Base-by-base conservation (phyloP, 37 sponge, comb jelly and placozoan species). In the Petrosia ficiformis region DNA sequence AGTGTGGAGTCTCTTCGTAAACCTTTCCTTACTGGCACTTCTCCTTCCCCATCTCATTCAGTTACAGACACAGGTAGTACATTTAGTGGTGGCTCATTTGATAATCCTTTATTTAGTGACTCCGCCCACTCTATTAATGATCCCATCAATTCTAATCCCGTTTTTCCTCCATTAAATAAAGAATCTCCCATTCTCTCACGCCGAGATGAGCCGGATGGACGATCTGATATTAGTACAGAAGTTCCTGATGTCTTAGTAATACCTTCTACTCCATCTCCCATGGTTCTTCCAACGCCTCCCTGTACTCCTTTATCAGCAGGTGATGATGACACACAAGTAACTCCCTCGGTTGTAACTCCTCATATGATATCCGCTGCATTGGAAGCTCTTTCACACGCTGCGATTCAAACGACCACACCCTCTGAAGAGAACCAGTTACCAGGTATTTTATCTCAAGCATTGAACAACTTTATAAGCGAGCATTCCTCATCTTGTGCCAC, bases 131-230 rank as follows among this genome's bases (percentile, higher is more conserved):
- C n/a, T n/a, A n/a, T n/a, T n/a, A n/a, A n/a, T n/a, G n/a, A n/a
- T n/a, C n/a, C n/a, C n/a, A n/a, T n/a, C n/a, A n/a, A n/a, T n/a
- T n/a, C n/a, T n/a, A n/a, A n/a, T n/a, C n/a, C n/a, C n/a, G 54
- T 48, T 16, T 10, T 48, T 10, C 26, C 6, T 61, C 63, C 63
- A 26, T 61, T n/a, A 22, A 5, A 5, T n/a, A 61, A 22, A 22
- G 28, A 24, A 6, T 22, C 63, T 29, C 6, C 28, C n/a, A 24
- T 61, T 5, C 10, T 39, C 3, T 6, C 34, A 1, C 60, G 65
- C 25, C 70, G 84, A 29, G 77, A 77, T 1, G 84, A 84, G 0
- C 84, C 84, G 1, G 84, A 84, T 43, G 84, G 84, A n/a, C 84
- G 72, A 44, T 84, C 84, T 29, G 84, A 84, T 5, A 68, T 41